Base-by-base conservation (phyloP, 2,113 vertebrate species). In the Orthonyx spaldingii region DNA sequence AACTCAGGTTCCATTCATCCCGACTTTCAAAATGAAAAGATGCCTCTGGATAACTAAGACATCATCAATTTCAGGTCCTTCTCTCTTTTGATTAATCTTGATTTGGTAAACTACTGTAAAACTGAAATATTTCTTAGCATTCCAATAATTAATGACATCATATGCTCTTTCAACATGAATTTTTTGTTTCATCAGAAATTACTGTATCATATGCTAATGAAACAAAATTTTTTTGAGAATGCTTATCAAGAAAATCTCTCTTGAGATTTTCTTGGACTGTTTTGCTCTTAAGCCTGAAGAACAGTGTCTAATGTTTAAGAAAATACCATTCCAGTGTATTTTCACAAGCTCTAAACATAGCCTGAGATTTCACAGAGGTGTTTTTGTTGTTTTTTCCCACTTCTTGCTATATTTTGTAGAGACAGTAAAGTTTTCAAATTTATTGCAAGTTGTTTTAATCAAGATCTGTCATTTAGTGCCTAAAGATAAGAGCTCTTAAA, bases 401-500 rank as follows among this genome's bases (percentile, higher is more conserved):
- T 68, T 20, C 6, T 78, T 65, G 13, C 13, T 76, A 4, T 63
- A 44, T 71, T 82, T 94, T 85, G 10, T 49, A 41, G 49, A 68
- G 17, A 71, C 30, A 2, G 3, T 49, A 68, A 89, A 83, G 13
- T 79, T 91, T 92, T 88, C 17, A 53, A 76, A 83, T 88, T 93
- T 28, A 37, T 44, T 84, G 13, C n/a, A 83, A 64, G 53, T 61
- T 87, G 41, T 65, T 93, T 87, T 85, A 93, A 88, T 95, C 57
- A 89, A 91, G 47, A 72, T 69, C n/a, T 84, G 16, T 60, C 75
- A 76, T 69, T 91, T 52, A 52, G 30, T 57, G 32, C 12, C 28
- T 92, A 50, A 76, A 95, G 65, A 64, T 93, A 94, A 93, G 88
- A 83, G 57, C 75, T 92, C 71, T 91, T 93, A 90, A 78, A 85